These are phyloP conservation scores for Gnathonemus echidnorhynchus DNA, from an alignment of 2,113 vertebrate species.

Conservation along the genomic window DNA sequence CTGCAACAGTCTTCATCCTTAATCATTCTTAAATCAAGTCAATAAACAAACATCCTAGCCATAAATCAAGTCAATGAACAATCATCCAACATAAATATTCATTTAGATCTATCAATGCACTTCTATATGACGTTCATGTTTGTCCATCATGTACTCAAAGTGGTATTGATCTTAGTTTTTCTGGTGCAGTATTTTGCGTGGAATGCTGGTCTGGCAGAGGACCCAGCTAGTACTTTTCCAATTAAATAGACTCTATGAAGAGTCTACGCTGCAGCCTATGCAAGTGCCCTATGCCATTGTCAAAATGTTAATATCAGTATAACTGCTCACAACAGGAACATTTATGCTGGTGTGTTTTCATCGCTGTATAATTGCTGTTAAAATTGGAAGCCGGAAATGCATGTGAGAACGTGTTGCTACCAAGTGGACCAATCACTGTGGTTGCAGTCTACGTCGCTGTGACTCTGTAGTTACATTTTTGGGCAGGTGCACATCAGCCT, in stretches of 20 bases:
- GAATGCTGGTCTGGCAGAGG: background rate
- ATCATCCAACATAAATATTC: background rate
- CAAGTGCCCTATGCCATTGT: background rate
- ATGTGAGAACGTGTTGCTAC: background rate
- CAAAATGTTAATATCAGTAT: background rate
- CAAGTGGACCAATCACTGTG: background rate
- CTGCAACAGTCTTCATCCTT: background rate
- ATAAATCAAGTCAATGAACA: background rate
- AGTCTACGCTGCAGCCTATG: background rate
- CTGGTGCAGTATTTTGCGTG: background rate
- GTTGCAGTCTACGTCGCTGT: background rate
- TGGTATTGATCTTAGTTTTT: background rate
- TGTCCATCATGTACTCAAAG: background rate
- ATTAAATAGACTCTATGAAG: background rate
- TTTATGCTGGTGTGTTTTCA: background rate
- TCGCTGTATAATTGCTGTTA: background rate
- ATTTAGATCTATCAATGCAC: background rate
- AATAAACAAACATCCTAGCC: background rate
- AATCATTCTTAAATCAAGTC: background rate
- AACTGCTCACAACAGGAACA: background rate
- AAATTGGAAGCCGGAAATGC: background rate
- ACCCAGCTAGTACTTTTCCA: background rate
- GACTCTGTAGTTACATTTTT: background rate
- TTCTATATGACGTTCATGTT: background rate
- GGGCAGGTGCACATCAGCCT: conserved; percentile 52